phyloP scores from a whole-genome alignment of 2,888 invertebrate species.

The Brachyptera risi region DNA sequence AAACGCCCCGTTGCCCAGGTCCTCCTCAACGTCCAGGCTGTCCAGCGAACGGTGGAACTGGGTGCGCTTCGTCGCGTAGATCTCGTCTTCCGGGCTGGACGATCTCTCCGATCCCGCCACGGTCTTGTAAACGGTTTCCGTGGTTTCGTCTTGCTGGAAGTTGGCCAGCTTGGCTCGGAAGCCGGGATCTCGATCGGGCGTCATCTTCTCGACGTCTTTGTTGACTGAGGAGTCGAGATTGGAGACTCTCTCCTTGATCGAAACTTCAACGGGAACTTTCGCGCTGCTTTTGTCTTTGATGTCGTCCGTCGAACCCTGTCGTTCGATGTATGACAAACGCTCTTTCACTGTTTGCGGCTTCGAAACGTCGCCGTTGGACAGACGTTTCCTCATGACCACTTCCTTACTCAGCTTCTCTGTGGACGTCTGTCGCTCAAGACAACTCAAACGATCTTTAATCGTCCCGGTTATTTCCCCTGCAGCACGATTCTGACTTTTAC shows the following conservation, averaged over 20 bases:
- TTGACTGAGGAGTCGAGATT: conserved; percentile 27
- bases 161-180: conserved; percentile 33
- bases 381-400: conserved; percentile 42
- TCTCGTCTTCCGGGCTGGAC: conserved; percentile 55
- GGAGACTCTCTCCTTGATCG: conserved; percentile 28
- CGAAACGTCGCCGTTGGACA: conserved; percentile 59
- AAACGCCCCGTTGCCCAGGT: conserved; percentile 47
- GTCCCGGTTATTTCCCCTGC: conserved; percentile 31
- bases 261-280: conserved; percentile 22
- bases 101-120: conserved; percentile 44
- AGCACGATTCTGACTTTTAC: not conserved
- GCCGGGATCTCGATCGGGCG: conserved; percentile 31
- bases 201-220: conserved; percentile 28
- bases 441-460: conserved; percentile 39
- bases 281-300: conserved; percentile 3
- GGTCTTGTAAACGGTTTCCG: not conserved
- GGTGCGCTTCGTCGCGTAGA: conserved; percentile 42
- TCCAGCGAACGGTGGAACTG: conserved; percentile 60
- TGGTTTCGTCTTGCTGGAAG: conserved; percentile 26
- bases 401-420: conserved; percentile 25
- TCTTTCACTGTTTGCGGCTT: conserved; percentile 38
- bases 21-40: conserved; percentile 57
- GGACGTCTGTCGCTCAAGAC: conserved; percentile 30
- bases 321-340: conserved; percentile 10
- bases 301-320: conserved; percentile 1